These are phyloP conservation scores for Aricia agestis DNA, from an alignment of 1,140 invertebrate species.

Conservation along the genomic window DNA sequence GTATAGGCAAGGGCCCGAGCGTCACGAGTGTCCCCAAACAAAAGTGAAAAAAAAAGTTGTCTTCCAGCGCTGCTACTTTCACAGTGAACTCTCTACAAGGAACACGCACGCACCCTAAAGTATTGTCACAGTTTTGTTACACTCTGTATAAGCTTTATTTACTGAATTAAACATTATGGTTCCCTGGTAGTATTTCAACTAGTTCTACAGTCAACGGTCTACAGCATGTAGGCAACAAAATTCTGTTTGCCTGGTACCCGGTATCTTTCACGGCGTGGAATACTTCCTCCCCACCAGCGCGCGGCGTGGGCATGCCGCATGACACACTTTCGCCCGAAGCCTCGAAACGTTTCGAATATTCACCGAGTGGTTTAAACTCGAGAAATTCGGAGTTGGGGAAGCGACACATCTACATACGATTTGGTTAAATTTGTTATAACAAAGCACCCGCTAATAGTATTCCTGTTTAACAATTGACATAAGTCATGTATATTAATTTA, in stretches of 20 bases:
- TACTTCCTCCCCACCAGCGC: constrained; percentile 39
- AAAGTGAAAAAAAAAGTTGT: no score
- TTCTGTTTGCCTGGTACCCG: constrained; percentile 5
- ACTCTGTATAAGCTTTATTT: neutral
- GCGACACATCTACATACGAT: constrained; percentile 12
- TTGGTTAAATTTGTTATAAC: constrained; percentile 7
- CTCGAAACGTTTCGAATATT: neutral
- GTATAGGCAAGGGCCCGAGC: no score
- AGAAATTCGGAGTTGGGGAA: neutral
- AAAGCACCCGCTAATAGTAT: neutral
- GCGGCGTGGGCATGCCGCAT: constrained; percentile 41
- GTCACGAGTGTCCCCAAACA: no score
- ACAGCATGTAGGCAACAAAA: neutral
- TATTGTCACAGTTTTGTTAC: no score
- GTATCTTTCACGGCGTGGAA: constrained; percentile 23
- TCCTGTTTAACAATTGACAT: constrained; percentile 25
- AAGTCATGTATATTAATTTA: neutral
- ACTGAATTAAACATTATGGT: neutral
- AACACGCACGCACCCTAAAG: no score
- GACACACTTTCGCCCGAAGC: constrained; percentile 44
- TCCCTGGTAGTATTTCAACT: neutral
- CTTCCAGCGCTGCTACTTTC: no score
- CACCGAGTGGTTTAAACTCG: constrained; percentile 5
- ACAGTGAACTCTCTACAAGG: no score
- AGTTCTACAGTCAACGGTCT: neutral